Evolutionary conservation across 2,797 vertebrate genomes (phyloP).

Genomic region (Liasis olivaceus): DNA sequence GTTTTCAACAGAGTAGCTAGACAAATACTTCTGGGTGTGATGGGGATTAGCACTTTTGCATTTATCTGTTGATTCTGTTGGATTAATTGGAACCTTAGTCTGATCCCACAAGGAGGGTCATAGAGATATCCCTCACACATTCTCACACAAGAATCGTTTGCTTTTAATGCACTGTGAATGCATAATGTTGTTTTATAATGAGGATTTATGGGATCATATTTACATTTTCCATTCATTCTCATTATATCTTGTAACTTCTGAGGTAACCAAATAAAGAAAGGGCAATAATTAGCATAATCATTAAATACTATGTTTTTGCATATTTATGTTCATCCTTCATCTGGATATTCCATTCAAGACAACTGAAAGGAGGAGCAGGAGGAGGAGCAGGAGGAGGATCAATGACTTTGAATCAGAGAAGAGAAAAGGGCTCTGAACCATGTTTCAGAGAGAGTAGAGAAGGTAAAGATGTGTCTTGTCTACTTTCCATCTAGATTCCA

Average conservation of each 20-base stretch:
- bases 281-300: not conserved
- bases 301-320: constrained; percentile 24
- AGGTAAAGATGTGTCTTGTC: not conserved
- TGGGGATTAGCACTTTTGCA: not conserved
- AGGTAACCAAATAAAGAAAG: constrained; percentile 30
- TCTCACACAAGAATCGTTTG: not conserved
- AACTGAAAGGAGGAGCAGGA: fast-evolving
- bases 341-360: constrained; percentile 6
- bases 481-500: not conserved
- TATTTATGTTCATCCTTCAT: constrained; percentile 9
- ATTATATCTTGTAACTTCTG: not conserved
- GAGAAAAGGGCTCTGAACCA: not conserved
- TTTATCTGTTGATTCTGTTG: not conserved
- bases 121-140: not conserved
- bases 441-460: not conserved
- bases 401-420: not conserved
- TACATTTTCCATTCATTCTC: constrained; percentile 12
- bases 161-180: not conserved
- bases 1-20: not conserved
- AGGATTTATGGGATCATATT: constrained; percentile 23
- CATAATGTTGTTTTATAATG: constrained; percentile 27
- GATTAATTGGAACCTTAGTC: not conserved
- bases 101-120: not conserved
- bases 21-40: not conserved
- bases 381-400: too few relatives aligned